phyloP scores from a whole-genome alignment of 2,888 invertebrate species.

The Campopleginae sp. region DNA sequence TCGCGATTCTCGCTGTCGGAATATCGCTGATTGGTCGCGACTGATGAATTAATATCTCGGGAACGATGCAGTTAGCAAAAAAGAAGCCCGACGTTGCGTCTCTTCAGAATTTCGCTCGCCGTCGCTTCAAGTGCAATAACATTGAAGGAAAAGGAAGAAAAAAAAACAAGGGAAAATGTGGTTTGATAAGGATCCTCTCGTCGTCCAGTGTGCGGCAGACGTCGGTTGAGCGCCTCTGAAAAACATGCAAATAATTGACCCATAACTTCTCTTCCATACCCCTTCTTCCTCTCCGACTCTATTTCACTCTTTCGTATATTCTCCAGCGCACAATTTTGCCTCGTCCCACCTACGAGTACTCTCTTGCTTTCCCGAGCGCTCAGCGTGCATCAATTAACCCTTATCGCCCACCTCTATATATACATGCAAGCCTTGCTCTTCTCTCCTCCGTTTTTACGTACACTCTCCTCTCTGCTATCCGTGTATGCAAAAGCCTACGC shows the following conservation, averaged over 20 bases:
- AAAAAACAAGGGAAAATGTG: slow-evolving; percentile 38
- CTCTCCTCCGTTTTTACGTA: neutral
- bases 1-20: neutral
- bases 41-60: neutral
- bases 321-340: slow-evolving; percentile 40
- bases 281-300: slow-evolving; percentile 22
- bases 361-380: slow-evolving; percentile 50
- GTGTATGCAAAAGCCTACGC: slow-evolving; percentile 39
- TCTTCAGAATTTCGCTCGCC: neutral
- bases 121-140: neutral
- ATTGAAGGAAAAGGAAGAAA: slow-evolving; percentile 20
- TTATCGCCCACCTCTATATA: slow-evolving; percentile 73
- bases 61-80: neutral
- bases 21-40: neutral
- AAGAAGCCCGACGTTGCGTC: neutral
- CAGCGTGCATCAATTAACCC: slow-evolving; percentile 75
- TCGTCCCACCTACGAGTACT: slow-evolving; percentile 43
- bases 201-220: slow-evolving; percentile 35
- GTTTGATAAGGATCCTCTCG: slow-evolving; percentile 46
- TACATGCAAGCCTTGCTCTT: neutral
- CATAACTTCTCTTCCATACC: slow-evolving; percentile 62
- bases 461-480: neutral
- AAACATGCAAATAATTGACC: slow-evolving; percentile 78
- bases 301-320: slow-evolving; percentile 23
- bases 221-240: slow-evolving; percentile 70